Percentiles rank a stretch among this genome's conserved stretches.
Conservation (phyloP, 2,797 vertebrate genomes). For the Enteromius unitaeniatus region DNA sequence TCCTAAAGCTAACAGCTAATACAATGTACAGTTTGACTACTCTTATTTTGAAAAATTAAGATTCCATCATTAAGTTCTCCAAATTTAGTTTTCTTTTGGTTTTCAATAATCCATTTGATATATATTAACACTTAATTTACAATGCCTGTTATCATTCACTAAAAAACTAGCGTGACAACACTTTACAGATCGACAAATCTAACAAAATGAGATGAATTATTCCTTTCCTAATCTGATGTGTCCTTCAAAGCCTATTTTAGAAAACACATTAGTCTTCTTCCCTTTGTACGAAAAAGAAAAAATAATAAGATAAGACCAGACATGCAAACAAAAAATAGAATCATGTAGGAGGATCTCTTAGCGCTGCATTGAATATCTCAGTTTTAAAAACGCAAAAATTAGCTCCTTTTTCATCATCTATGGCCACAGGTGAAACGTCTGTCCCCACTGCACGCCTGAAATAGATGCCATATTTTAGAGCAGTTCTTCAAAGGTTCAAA, state of each 20-base stretch:
- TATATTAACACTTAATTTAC: background rate
- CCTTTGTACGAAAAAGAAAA: background rate
- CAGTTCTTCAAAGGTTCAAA: slow-evolving; percentile 55
- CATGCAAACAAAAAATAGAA: slow-evolving; percentile 37
- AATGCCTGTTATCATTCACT: background rate
- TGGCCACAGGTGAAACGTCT: slow-evolving; percentile 49
- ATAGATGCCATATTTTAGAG: slow-evolving; percentile 50
- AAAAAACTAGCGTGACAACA: background rate
- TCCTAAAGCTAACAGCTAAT: background rate
- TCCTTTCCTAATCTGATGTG: background rate
- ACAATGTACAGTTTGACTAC: background rate
- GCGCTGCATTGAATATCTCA: background rate
- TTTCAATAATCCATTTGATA: background rate
- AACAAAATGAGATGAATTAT: background rate
- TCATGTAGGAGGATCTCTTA: slow-evolving; percentile 38
- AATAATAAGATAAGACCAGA: slow-evolving; percentile 31
- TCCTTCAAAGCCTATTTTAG: background rate
- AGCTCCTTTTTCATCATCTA: slow-evolving; percentile 40
- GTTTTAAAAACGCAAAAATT: slow-evolving; percentile 49
- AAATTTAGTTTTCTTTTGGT: background rate
- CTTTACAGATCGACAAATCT: background rate
- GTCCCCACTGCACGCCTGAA: slow-evolving; percentile 3
- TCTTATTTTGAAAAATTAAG: background rate
- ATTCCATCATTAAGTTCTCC: too few relatives aligned
- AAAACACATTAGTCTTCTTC: slow-evolving; percentile 1